Evolutionary conservation across 2,113 vertebrate species (phyloP).

Genomic region (Silurus asotus): DNA sequence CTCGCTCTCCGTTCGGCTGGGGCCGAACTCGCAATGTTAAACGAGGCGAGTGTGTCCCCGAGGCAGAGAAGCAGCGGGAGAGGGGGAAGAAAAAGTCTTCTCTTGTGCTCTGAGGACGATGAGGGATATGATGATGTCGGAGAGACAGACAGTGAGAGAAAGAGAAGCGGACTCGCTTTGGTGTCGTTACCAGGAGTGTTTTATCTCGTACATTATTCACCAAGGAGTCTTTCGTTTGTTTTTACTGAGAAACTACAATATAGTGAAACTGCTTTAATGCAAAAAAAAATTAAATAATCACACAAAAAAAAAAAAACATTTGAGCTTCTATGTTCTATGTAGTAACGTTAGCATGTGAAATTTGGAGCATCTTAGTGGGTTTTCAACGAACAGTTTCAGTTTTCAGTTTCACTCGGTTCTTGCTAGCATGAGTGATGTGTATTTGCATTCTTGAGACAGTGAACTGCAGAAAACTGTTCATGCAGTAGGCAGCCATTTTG

Average conservation of each 20-base stretch:
- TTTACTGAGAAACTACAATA: not conserved
- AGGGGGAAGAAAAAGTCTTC: slow-evolving; percentile 43
- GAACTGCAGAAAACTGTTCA: not conserved
- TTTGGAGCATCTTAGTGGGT: too few relatives aligned
- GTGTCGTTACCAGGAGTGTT: not conserved
- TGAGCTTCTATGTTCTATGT: too few relatives aligned
- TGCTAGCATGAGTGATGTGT: too few relatives aligned
- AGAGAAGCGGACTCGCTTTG: not conserved
- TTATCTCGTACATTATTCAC: not conserved
- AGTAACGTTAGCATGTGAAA: too few relatives aligned
- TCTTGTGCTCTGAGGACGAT: slow-evolving; percentile 65
- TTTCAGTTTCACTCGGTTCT: not conserved
- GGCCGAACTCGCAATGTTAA: slow-evolving; percentile 80
- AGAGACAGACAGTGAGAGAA: slow-evolving; percentile 25
- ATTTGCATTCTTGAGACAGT: not conserved
- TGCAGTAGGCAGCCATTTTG: not conserved
- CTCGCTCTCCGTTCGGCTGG: slow-evolving; percentile 65
- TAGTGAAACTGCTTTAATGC: not conserved
- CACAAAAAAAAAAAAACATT: too few relatives aligned
- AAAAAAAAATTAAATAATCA: too few relatives aligned
- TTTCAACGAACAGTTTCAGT: too few relatives aligned
- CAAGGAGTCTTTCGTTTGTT: not conserved
- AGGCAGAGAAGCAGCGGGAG: slow-evolving; percentile 55
- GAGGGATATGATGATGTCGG: slow-evolving; percentile 61
- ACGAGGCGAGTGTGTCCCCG: slow-evolving; percentile 78